phyloP scores from a whole-genome alignment of 2,888 invertebrate species.

The Machimus rusticus region DNA sequence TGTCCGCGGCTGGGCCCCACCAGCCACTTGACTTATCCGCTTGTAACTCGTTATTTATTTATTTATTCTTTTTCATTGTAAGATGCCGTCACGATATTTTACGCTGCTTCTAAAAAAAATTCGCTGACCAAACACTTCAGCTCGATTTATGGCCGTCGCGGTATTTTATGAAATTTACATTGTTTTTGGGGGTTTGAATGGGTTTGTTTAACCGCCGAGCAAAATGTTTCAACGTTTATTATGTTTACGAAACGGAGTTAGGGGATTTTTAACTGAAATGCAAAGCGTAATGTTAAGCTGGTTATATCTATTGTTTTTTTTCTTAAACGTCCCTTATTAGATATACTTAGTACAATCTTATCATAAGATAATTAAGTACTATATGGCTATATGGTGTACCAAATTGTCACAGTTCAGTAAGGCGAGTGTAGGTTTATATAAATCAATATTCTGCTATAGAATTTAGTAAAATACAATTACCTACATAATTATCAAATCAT shows the following conservation, averaged over 20 bases:
- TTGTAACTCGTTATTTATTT: constrained; percentile 11
- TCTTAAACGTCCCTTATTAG: no score
- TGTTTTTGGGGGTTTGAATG: not conserved
- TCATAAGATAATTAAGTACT: no score
- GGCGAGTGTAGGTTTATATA: no score
- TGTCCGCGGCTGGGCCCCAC: not conserved
- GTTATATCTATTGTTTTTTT: no score
- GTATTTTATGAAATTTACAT: not conserved
- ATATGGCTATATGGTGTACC: no score
- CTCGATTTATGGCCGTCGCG: not conserved
- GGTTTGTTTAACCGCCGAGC: not conserved
- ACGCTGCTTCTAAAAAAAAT: not conserved
- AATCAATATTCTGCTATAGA: no score
- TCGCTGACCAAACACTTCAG: not conserved
- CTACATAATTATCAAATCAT: no score
- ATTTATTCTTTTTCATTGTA: not conserved
- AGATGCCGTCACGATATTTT: not conserved
- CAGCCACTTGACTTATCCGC: not conserved
- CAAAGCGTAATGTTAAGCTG: not conserved
- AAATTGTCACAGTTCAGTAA: no score
- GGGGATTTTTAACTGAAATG: not conserved
- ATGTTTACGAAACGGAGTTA: not conserved
- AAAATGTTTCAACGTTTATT: not conserved
- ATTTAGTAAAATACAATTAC: no score
- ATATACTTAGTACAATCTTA: no score